Evolutionary conservation across 2,888 invertebrate species (phyloP), one percentile per base, ranked within the genome.

Genomic region (Linnaemya tessellans): DNA sequence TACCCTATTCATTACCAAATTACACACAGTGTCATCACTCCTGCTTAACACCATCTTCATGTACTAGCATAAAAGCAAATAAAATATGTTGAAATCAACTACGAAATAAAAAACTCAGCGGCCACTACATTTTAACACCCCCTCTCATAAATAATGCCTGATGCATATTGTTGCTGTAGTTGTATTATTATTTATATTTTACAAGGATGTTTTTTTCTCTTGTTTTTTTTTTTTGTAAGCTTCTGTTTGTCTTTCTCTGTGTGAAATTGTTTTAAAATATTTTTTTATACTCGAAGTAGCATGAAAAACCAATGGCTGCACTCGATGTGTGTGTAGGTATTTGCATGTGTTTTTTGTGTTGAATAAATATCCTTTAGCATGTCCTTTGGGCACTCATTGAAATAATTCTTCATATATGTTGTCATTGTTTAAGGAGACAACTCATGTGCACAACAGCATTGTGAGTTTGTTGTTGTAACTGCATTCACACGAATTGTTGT

Each of bases 401-500:
- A 88, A 90, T 90, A 90, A 90, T 89, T 90, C 89, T 89, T 90
- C 89, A 90, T 90, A 88, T 89, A 75, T 62, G 64, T 88, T 90
- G 89, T 84, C 80, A 77, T 49, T 64, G 77, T 88, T 88, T 87
- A 87, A 80, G 18, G 38, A 51, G 30, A 30, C 30, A 30, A 30
- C 30, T 30, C 30, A 30, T 30, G 30, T 30, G 43, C 15, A 18
- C 60, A 65, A 20, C 71, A 38, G 30, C 13, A 13, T 54, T 18
- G 13, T 54, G 25, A 51, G 38, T n/a, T 3, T 18, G 18, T 7
- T 7, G 51, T 30, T 41, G 38, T 46, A 30, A 46, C 15, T 15
- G 43, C 15, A 64, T 20, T 41, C 15, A 46, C 65, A 22, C 46
- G 65, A n/a, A n/a, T 10, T 2, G 18, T 49, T 30, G 43, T 65